phyloP scores from a whole-genome alignment of 37 sponge, comb jelly and placozoan species.

The Halisarca cf. caerulea region DNA sequence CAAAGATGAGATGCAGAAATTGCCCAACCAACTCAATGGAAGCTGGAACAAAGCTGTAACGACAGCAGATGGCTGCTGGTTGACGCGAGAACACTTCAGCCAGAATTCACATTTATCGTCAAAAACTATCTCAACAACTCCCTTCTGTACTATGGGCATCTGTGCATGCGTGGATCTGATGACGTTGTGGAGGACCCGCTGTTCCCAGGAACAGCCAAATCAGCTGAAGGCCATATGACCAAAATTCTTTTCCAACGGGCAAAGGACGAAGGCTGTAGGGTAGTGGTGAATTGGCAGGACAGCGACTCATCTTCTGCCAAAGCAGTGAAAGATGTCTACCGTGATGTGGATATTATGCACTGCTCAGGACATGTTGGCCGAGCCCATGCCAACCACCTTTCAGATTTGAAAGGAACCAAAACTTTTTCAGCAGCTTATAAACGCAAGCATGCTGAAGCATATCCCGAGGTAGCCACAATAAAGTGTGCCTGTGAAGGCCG shows the following conservation, averaged over 20 bases:
- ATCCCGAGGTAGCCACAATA: conserved; percentile 5
- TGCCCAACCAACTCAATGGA: background rate
- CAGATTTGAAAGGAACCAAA: background rate
- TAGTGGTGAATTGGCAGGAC: conserved; percentile 43
- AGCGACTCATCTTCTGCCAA: conserved; percentile 41
- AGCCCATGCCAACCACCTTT: conserved; percentile 4
- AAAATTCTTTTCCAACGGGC: conserved; percentile 19
- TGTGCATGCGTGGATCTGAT: conserved; percentile 29
- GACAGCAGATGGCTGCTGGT: conserved; percentile 30
- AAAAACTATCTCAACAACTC: conserved; percentile 29
- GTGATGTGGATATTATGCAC: conserved; percentile 23
- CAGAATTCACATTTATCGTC: conserved; percentile 38
- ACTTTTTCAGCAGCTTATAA: background rate
- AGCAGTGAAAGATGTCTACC: background rate
- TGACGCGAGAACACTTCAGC: conserved; percentile 7
- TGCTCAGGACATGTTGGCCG: conserved; percentile 38
- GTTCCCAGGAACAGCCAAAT: conserved; percentile 35
- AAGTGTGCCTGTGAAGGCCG: conserved; percentile 19
- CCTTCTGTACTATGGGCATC: conserved; percentile 27
- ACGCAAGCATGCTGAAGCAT: background rate
- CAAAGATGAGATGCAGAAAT: conserved; percentile 19
- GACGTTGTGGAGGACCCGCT: conserved; percentile 26
- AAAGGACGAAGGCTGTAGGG: conserved; percentile 20
- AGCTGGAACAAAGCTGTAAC: conserved; percentile 38
- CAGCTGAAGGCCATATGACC: conserved; percentile 40